phyloP scores from a whole-genome alignment of 2,888 invertebrate genomes.

The Bhutanitis thaidina region DNA sequence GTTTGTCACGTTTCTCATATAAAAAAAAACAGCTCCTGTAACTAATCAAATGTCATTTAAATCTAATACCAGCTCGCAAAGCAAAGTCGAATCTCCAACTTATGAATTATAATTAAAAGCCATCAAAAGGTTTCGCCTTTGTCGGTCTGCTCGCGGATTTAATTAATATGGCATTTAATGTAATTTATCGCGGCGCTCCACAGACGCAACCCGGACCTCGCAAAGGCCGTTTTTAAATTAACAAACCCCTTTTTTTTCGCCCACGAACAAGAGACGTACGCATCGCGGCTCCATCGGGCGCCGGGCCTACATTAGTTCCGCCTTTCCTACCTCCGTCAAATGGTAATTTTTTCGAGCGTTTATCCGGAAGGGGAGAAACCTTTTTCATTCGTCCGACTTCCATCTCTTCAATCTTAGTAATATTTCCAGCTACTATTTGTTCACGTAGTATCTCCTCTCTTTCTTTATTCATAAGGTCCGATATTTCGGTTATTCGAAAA shows the following conservation, averaged over 20 bases:
- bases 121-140: constrained; percentile 41
- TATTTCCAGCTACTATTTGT: constrained; percentile 19
- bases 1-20: too few species aligned
- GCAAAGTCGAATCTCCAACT: constrained; percentile 20
- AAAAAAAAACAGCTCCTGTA: too few species aligned
- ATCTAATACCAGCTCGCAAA: too few species aligned
- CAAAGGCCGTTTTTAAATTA: constrained; percentile 32
- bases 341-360: constrained; percentile 27
- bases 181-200: constrained; percentile 54
- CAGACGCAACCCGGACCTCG: constrained; percentile 27
- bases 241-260: constrained; percentile 30
- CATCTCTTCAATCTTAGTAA: constrained; percentile 14
- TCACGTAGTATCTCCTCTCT: constrained; percentile 12
- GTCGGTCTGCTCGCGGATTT: constrained; percentile 46
- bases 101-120: constrained; percentile 51
- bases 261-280: constrained; percentile 18
- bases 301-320: constrained; percentile 13
- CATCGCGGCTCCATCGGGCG: constrained; percentile 5
- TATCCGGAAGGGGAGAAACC: constrained; percentile 21
- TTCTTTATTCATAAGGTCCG: constrained; percentile 21
- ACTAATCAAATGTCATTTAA: background rate
- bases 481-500: constrained; percentile 20
- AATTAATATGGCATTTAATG: constrained; percentile 64
- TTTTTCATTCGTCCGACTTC: constrained; percentile 22
- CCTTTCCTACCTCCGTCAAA: constrained; percentile 24